These are phyloP conservation scores for Acanthornis magna DNA, from an alignment of 2,797 vertebrate species.

Conservation along the genomic window DNA sequence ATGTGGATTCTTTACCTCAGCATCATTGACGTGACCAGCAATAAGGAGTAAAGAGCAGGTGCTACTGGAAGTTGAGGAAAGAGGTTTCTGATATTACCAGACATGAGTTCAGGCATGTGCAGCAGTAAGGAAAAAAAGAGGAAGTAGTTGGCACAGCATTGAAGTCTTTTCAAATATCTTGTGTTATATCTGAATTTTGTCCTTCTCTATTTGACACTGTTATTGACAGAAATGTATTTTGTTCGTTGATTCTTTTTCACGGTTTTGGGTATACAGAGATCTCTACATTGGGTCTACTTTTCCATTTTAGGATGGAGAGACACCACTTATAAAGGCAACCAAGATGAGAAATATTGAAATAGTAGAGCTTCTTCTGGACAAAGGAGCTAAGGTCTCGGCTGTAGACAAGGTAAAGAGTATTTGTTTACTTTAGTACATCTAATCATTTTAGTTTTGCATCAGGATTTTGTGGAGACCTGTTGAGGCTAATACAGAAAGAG, in stretches of 20 bases:
- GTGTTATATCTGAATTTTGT: not conserved
- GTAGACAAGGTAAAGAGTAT: conserved; percentile 86
- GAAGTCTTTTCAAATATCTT: not conserved
- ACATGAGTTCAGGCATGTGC: not conserved
- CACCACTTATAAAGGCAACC: conserved; percentile 94
- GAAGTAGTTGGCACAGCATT: not conserved
- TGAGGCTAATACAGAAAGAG: not conserved
- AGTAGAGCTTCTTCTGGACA: conserved; percentile 94
- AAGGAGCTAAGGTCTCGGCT: conserved; percentile 95
- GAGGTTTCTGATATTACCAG: not conserved
- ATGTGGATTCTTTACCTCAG: not conserved
- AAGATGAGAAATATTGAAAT: conserved; percentile 98
- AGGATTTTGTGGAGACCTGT: not conserved
- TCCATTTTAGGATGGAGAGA: conserved; percentile 87
- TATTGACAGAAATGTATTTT: not conserved
- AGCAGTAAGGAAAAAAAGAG: not conserved
- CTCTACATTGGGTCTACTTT: not conserved
- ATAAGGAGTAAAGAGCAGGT: not conserved
- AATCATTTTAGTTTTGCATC: not conserved
- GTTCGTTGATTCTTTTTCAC: not conserved
- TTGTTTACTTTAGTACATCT: not conserved
- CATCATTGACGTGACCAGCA: not conserved
- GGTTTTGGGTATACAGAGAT: not conserved
- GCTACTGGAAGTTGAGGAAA: not conserved
- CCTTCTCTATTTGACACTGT: not conserved